Evolutionary conservation across 30 jellyfish, hydroid and myxozoan genomes (phyloP).

Genomic region (Pelagia noctiluca): DNA sequence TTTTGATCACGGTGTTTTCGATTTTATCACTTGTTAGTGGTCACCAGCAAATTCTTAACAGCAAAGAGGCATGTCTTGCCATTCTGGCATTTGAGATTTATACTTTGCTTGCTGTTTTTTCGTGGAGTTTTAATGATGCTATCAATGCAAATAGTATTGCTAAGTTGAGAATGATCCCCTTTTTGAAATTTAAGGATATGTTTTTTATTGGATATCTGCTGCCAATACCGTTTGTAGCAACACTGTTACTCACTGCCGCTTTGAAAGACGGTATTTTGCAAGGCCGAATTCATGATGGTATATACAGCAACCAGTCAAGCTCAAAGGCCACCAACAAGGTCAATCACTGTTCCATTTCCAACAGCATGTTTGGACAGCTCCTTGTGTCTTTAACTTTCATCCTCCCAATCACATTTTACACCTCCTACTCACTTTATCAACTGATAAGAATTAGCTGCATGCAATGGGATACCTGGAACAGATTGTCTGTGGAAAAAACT

Average conservation of each 20-base stretch:
- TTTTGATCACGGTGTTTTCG: background rate
- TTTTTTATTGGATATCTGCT: background rate
- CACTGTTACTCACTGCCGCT: background rate
- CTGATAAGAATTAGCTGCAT: background rate
- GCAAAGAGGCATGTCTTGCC: background rate
- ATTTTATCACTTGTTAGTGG: background rate
- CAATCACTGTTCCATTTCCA: background rate
- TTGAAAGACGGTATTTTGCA: background rate
- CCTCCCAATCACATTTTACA: background rate
- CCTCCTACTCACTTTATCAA: background rate
- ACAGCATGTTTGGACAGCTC: background rate
- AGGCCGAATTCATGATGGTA: background rate
- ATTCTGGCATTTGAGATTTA: background rate
- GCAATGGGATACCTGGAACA: conserved; percentile 11
- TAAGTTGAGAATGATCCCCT: background rate
- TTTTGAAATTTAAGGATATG: background rate
- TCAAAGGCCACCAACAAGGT: background rate
- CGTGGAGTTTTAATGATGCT: background rate
- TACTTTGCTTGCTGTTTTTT: background rate
- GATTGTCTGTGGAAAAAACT: background rate
- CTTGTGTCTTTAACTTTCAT: background rate
- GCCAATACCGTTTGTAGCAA: background rate
- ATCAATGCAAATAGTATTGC: background rate
- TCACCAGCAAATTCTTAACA: background rate
- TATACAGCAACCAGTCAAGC: background rate